These are phyloP conservation scores for Philaethria dido DNA, from an alignment of 2,888 invertebrate genomes.

Conservation along the genomic window DNA sequence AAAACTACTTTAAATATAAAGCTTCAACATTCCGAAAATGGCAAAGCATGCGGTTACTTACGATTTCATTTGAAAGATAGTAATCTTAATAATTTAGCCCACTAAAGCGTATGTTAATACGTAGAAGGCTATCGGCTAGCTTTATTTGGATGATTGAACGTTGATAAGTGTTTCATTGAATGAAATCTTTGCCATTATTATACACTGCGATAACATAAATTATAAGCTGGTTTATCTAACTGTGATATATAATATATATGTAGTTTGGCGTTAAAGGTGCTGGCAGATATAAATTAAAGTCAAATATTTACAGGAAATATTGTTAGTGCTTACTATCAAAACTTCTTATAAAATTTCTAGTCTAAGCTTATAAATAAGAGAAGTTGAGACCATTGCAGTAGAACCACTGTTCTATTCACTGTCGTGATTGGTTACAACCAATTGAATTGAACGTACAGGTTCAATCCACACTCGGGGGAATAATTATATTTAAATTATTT, in stretches of 20 bases:
- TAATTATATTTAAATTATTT: too few species aligned
- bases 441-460: too few species aligned
- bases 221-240: constrained; percentile 11
- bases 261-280: constrained; percentile 7
- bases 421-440: too few species aligned
- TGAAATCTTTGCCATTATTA: constrained; percentile 18
- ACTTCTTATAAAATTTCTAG: constrained; percentile 27
- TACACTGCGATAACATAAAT: background rate
- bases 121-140: constrained; percentile 73
- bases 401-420: too few species aligned
- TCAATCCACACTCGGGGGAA: too few species aligned
- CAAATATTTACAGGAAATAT: background rate
- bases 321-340: constrained; percentile 52
- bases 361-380: too few species aligned
- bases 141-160: constrained; percentile 59
- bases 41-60: constrained; percentile 61
- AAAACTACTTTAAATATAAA: constrained; percentile 16
- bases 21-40: constrained; percentile 53
- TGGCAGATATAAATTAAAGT: background rate
- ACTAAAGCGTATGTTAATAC: constrained; percentile 72
- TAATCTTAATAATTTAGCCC: constrained; percentile 60
- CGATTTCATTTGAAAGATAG: constrained; percentile 77
- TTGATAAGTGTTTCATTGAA: constrained; percentile 19
- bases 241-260: constrained; percentile 3
- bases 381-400: too few species aligned